These are phyloP conservation scores for Buphagus erythrorhynchus DNA, from an alignment of 2,797 vertebrate species.

Conservation along the genomic window DNA sequence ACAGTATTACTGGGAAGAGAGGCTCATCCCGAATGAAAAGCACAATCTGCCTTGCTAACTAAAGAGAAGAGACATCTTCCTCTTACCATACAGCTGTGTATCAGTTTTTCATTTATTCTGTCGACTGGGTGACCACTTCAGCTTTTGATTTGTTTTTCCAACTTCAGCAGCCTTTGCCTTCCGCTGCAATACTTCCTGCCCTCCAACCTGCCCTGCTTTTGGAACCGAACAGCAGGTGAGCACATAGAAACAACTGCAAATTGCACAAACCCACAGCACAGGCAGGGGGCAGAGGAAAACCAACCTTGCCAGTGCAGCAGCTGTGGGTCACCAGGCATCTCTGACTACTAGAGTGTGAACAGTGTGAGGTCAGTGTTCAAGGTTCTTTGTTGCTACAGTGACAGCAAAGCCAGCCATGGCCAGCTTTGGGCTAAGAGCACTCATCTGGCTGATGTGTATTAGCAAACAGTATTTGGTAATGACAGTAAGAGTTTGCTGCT, in stretches of 20 bases:
- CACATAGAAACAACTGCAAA: not conserved
- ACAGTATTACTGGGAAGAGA: not conserved
- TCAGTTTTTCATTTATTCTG: not conserved
- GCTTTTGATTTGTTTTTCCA: not conserved
- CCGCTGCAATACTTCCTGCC: not conserved
- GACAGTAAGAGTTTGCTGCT: constrained; percentile 1
- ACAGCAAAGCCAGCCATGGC: constrained; percentile 6
- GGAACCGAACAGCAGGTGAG: constrained; percentile 5
- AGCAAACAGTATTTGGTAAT: constrained; percentile 47
- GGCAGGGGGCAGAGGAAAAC: not conserved
- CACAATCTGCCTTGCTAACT: not conserved
- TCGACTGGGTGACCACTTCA: not conserved
- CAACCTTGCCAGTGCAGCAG: not conserved
- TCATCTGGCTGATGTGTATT: constrained; percentile 40
- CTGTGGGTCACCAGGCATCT: not conserved
- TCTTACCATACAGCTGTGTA: not conserved
- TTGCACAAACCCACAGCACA: not conserved
- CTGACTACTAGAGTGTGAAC: not conserved
- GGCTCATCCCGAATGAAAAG: constrained; percentile 12
- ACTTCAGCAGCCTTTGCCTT: not conserved
- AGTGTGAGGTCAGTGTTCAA: constrained; percentile 40
- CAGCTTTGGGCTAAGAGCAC: constrained; percentile 54
- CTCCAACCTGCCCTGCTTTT: constrained; percentile 8
- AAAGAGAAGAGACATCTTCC: not conserved
- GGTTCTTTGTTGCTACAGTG: constrained; percentile 45